Evolutionary conservation across 2,888 invertebrate species (phyloP).

Genomic region (Parelbella ahira): DNA sequence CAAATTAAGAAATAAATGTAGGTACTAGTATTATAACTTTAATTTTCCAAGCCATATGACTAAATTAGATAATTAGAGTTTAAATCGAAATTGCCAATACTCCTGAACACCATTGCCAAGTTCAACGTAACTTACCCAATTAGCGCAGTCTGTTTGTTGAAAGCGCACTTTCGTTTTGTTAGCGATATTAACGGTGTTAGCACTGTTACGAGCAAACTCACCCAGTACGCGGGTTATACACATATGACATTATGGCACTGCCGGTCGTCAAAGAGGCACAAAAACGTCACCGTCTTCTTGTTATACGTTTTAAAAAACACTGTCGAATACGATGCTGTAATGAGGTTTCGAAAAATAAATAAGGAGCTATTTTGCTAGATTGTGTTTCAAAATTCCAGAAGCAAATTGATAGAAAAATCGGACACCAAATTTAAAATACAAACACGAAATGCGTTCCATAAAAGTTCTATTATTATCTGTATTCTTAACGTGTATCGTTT

Average conservation of each 20-base stretch:
- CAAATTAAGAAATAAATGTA: no score
- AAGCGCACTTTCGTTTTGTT: constrained; percentile 22
- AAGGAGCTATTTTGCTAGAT: no score
- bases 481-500: constrained; percentile 11
- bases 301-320: no score
- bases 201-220: background rate
- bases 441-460: constrained; percentile 11
- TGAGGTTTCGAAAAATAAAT: no score
- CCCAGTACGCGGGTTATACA: background rate
- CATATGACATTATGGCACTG: constrained; percentile 14
- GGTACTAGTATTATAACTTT: no score
- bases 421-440: constrained; percentile 5
- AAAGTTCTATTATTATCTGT: constrained; percentile 10
- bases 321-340: no score
- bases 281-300: no score
- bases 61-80: constrained; percentile 11
- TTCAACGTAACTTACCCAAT: constrained; percentile 17
- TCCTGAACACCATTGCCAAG: constrained; percentile 10
- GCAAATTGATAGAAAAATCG: no score
- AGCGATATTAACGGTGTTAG: constrained; percentile 16
- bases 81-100: constrained; percentile 9
- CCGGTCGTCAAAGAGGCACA: no score
- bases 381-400: no score
- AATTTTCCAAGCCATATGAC: no score
- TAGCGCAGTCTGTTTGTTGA: constrained; percentile 8